A percentile compares a stretch with the other conserved stretches of the same genome.
phyloP scores from a whole-genome alignment of 1,140 invertebrate genomes.

The Drosophila watanabei region DNA sequence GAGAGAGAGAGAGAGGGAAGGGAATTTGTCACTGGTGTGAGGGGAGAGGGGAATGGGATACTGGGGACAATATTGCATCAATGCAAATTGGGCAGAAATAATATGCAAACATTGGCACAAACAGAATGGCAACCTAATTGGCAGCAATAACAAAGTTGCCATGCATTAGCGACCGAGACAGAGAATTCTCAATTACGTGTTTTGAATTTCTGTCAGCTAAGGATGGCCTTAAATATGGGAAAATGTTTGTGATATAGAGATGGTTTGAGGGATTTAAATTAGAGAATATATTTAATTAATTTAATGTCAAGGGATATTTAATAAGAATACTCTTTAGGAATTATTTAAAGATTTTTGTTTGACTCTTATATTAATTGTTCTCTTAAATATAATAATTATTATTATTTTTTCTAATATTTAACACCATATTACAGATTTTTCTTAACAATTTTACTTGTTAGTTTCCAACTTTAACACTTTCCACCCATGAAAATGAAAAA shows the following conservation, averaged over 20 bases:
- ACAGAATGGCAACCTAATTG: slow-evolving; percentile 66
- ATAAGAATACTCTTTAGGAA: too few relatives aligned
- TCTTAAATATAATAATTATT: neutral
- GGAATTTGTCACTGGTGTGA: neutral
- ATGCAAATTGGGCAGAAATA: slow-evolving; percentile 78
- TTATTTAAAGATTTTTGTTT: neutral
- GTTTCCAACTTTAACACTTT: neutral
- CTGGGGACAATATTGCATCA: slow-evolving; percentile 58
- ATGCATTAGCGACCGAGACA: slow-evolving; percentile 22
- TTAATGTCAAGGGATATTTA: neutral
- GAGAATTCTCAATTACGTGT: slow-evolving; percentile 45
- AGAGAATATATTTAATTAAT: neutral
- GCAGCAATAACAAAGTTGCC: slow-evolving; percentile 63
- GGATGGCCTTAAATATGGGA: neutral
- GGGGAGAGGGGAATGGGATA: neutral
- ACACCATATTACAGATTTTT: neutral
- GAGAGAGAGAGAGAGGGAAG: neutral
- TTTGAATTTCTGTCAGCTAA: slow-evolving; percentile 4
- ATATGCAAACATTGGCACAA: slow-evolving; percentile 76
- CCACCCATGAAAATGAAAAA: neutral
- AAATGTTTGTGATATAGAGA: too few relatives aligned
- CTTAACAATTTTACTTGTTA: neutral
- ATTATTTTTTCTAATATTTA: neutral
- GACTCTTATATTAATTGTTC: too few relatives aligned
- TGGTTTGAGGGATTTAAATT: neutral